Evolutionary conservation across 30 jellyfish, hydroid and myxozoan genomes (phyloP), one percentile per base, ranked within the genome.

Genomic region (Cassiopea andromeda): DNA sequence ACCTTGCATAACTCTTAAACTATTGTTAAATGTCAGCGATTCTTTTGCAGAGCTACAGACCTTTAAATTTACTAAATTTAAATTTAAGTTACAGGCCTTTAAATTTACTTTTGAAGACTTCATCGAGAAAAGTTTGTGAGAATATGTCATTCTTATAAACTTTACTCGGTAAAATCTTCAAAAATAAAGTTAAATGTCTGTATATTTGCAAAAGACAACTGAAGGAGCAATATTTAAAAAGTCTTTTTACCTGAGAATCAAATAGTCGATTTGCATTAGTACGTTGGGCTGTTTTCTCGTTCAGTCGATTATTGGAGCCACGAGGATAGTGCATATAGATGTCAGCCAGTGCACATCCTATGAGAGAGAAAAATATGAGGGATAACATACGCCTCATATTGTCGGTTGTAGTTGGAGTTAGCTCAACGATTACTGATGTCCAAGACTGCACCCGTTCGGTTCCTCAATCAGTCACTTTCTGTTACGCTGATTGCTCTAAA

Each of bases 231-330:
- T 27, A 27, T 27, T 27, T 27, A 27, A 27, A 27, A 27, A 27
- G 38, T 27, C 38, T 27, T 27, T 27, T 64, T 81, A 96, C 99
- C 98, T 96, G 98, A 2, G 99, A 96, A 89, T 96, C 97, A 61
- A 96, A 96, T 19, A 78, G 94, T 75, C 99, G 78, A 92, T 96
- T 96, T 46, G 92, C 97, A 67, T 88, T 96, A 13, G 69, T 50
- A 44, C 99, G 82, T n/a, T 85, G 80, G 43, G 99, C 99, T 19
- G 97, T 59, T 19, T 75, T 96, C 73, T 96, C 99, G 88, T 96
- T 92, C 92, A 96, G 89, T 6, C 99, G 75, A 81, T 96, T 96
- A 90, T 96, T 96, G 7, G 97, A 88, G 70, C 99, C 99, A 54
- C 99, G 76, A 2, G 99, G 99, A 73, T 70, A 75, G 66, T 96